Conservation (phyloP, 1,140 invertebrate species). For the Nautilus pompilius region DNA sequence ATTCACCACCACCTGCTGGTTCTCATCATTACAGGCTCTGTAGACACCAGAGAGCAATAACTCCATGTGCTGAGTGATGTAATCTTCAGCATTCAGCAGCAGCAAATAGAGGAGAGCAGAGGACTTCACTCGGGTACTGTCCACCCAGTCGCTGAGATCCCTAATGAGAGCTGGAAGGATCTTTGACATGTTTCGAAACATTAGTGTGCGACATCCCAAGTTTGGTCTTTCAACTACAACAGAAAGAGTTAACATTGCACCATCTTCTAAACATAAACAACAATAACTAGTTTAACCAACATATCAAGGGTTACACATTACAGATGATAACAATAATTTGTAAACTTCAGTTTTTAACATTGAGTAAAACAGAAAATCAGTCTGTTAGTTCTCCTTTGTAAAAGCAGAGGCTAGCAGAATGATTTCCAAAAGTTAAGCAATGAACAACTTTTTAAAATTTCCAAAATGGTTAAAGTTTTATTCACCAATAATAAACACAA, state of each 20-base stretch:
- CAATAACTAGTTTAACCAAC: too few relatives aligned
- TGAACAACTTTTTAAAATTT: too few relatives aligned
- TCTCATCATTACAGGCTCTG: slow-evolving; percentile 61
- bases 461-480: too few relatives aligned
- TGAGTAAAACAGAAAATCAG: too few relatives aligned
- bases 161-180: slow-evolving; percentile 65
- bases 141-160: slow-evolving; percentile 73
- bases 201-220: slow-evolving; percentile 71
- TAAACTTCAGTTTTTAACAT: too few relatives aligned
- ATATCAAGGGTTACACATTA: too few relatives aligned
- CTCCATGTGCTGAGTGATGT: slow-evolving; percentile 68
- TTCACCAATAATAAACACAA: too few relatives aligned
- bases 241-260: neutral
- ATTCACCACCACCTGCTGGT: slow-evolving; percentile 63
- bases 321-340: too few relatives aligned
- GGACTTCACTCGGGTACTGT: slow-evolving; percentile 67
- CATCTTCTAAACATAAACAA: too few relatives aligned
- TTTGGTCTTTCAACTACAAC: slow-evolving; percentile 66
- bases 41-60: slow-evolving; percentile 58
- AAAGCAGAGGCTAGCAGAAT: too few relatives aligned
- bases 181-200: slow-evolving; percentile 68
- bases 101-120: slow-evolving; percentile 69
- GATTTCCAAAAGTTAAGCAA: too few relatives aligned
- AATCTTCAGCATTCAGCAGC: slow-evolving; percentile 67
- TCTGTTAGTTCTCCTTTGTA: too few relatives aligned